Percentiles rank a stretch among this genome's conserved stretches.
phyloP scores from a whole-genome alignment of 2,797 vertebrate genomes.

The Gymnopithys bicolor region DNA sequence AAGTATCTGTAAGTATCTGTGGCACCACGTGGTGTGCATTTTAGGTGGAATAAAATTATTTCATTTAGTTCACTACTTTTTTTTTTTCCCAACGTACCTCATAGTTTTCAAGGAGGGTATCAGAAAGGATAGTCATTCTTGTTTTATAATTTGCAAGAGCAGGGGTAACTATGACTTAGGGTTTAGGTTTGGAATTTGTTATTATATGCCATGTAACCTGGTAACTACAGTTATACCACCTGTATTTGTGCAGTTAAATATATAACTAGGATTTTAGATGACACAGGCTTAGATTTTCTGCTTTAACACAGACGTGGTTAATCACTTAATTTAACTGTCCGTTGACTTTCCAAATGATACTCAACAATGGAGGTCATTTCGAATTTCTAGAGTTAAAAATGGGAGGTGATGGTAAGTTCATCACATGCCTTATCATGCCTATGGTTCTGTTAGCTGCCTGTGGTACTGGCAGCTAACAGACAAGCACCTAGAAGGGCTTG shows the following conservation, averaged over 20 bases:
- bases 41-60: background rate
- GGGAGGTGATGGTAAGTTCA: background rate
- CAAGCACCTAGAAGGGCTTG: background rate
- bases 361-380: background rate
- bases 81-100: background rate
- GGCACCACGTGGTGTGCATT: background rate
- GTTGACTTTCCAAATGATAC: background rate
- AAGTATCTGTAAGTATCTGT: background rate
- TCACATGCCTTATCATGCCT: background rate
- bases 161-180: background rate
- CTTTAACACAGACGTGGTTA: background rate
- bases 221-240: background rate
- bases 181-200: background rate
- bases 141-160: background rate
- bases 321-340: background rate
- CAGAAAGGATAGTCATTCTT: background rate
- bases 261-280: background rate
- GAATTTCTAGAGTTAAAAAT: background rate
- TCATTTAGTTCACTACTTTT: background rate
- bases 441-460: background rate
- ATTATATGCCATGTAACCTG: background rate
- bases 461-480: background rate
- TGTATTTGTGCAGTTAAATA: background rate
- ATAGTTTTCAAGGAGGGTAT: background rate
- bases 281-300: background rate